Evolutionary conservation across 2,888 invertebrate genomes (phyloP), one percentile per base, ranked within the genome.

Genomic region (Dyspetes luteomarginatus): DNA sequence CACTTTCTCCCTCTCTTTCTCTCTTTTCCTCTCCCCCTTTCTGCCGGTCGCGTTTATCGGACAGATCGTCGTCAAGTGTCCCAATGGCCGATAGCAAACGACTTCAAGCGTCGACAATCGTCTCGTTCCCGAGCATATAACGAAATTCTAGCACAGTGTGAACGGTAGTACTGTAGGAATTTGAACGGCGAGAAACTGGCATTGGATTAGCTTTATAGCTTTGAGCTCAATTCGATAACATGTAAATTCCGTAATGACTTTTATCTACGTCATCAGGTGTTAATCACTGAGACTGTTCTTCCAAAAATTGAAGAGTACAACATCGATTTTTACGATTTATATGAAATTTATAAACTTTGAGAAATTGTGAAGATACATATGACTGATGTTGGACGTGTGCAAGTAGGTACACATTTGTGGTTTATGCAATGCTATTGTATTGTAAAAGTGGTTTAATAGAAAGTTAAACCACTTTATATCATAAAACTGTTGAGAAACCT

Each of bases 31-130:
- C n/a, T n/a, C n/a, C n/a, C n/a, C n/a, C n/a, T n/a, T n/a, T n/a
- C n/a, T n/a, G n/a, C n/a, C n/a, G n/a, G n/a, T n/a, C 76, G 48
- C 68, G 56, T 74, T 81, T 65, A 81, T 81, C 74, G 50, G 69
- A 50, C 45, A 45, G 73, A 78, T 81, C 69, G 48, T 77, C 77
- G 56, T 56, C 72, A 64, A 73, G 65, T 62, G 55, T 81, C 43
- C 62, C 65, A 74, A 81, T 65, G 69, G 65, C 41, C 71, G 69
- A 81, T 65, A 64, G 73, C 36, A 69, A 60, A 65, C 56, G 74
- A 52, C 75, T 58, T 30, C 36, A n/a, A 17, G 36, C 58, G 71
- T 30, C 67, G 65, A 62, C 36, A 58, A 58, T 68, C 48, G 28
- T 71, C 72, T 56, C 15, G 1, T 12, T 7, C 26, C n/a, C 1